Evolutionary conservation across 2,888 invertebrate species (phyloP), one percentile per base, ranked within the genome.

Genomic region (Macrosiphum euphorbiae): DNA sequence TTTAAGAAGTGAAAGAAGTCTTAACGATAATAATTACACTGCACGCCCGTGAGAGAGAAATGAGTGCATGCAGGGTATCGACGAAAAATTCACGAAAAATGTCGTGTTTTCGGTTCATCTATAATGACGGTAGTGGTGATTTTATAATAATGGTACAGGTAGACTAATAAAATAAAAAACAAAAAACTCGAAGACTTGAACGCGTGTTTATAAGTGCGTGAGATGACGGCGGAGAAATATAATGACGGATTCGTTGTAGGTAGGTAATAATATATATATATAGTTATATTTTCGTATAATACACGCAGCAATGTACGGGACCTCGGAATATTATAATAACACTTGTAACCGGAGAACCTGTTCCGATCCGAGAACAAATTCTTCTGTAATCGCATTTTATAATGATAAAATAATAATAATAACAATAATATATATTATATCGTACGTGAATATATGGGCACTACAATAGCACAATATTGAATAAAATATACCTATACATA

Each of bases 291-390:
- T 35, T 20, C 58, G 58, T 26, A 26, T 58, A 58, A 58, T 78
- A 88, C 88, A n/a, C 52, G 58, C 8, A 58, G 58, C 58, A 58
- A 85, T 47, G 87, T 44, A 92, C 92, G n/a, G 67, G 61, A 58
- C 44, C 44, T 92, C 55, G 7, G 84, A 88, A 92, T 86, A 89
- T 92, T 92, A 58, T 89, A 89, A 92, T 84, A 92, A 92, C 88
- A 92, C 92, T 92, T 92, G 92, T 92, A 78, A 84, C 89, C 55
- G 55, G 44, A 89, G 88, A 92, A 92, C 92, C 92, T 89, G 92
- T 92, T 92, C 67, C 89, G 89, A 52, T 89, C 78, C 44, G 84
- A 85, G 89, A 89, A 92, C 58, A 89, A 92, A 92, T 92, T 92
- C 92, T 92, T 89, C 88, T 44, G 58, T 92, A 92, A 92, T 92